phyloP scores from a whole-genome alignment of 2,797 vertebrate genomes.

The Smutsia temminckii region DNA sequence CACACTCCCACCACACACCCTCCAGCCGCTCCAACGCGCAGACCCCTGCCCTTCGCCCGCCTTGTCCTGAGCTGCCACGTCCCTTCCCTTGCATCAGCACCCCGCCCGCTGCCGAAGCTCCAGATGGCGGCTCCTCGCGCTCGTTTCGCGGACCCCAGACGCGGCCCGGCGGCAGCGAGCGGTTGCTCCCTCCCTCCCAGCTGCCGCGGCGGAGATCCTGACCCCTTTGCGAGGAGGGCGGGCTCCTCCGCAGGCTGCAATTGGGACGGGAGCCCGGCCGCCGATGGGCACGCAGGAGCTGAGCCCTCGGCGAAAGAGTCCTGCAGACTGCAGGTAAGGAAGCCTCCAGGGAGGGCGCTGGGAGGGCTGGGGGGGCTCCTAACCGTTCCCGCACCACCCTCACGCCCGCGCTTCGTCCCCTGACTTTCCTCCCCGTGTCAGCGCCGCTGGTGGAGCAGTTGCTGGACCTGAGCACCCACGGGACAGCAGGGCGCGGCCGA shows the following conservation, averaged over 20 bases:
- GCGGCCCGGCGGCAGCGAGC: slow-evolving; percentile 63
- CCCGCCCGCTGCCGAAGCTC: slow-evolving; percentile 55
- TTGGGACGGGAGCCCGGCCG: neutral
- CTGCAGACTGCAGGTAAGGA: slow-evolving; percentile 20
- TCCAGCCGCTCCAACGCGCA: neutral
- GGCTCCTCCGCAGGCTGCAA: neutral
- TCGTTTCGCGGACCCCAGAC: slow-evolving; percentile 57
- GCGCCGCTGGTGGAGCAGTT: neutral
- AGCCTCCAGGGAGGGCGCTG: rapidly evolving
- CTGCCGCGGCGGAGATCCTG: slow-evolving; percentile 13
- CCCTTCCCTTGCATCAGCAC: neutral
- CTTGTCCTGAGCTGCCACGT: neutral
- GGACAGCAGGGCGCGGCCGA: neutral
- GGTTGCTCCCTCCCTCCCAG: slow-evolving; percentile 66
- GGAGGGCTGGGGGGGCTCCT: rapidly evolving
- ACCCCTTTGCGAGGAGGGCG: neutral
- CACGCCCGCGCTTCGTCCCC: neutral
- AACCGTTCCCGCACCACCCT: neutral
- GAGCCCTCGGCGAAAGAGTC: neutral
- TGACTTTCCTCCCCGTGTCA: neutral
- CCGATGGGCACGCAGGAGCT: neutral
- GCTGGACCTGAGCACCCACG: rapidly evolving
- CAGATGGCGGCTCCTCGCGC: slow-evolving; percentile 68
- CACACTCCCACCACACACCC: neutral
- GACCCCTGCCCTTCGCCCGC: neutral